Percentiles rank a stretch among this genome's conserved stretches.
Conservation (phyloP, 1,140 invertebrate genomes). For the Pseudachorutes palmiensis region DNA sequence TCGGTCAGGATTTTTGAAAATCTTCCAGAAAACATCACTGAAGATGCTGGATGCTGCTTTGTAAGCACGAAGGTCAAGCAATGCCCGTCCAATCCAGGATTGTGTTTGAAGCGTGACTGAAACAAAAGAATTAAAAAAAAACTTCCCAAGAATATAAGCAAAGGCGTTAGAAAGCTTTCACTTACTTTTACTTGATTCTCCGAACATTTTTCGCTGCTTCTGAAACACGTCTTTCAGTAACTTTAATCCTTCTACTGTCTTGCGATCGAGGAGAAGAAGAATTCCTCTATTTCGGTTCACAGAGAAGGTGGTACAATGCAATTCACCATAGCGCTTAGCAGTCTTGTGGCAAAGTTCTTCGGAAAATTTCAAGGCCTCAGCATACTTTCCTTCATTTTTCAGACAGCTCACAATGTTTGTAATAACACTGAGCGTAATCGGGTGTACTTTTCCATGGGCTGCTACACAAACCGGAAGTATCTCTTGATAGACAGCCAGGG, state of each 20-base stretch:
- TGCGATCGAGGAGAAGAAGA: background rate
- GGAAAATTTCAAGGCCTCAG: background rate
- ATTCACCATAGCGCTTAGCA: background rate
- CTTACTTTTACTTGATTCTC: too few species aligned
- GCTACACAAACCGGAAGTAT: too few species aligned
- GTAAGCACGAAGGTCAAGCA: background rate
- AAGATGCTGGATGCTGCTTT: background rate
- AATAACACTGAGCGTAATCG: background rate
- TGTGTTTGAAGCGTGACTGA: background rate
- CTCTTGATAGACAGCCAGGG: too few species aligned
- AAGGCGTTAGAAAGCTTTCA: too few species aligned
- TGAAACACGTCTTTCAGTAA: background rate
- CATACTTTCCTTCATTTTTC: background rate
- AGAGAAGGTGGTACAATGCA: background rate
- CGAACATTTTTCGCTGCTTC: background rate
- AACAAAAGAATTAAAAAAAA: background rate
- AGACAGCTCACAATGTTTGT: background rate
- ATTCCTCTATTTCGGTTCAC: background rate
- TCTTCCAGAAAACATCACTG: background rate
- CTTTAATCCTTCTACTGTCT: background rate
- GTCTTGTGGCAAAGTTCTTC: background rate
- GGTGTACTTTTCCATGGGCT: background rate
- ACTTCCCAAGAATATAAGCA: too few species aligned
- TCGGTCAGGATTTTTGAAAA: too few species aligned
- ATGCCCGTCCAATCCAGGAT: background rate